Evolutionary conservation across 2,888 invertebrate genomes (phyloP).

Genomic region (Phoenoteleia sp.): DNA sequence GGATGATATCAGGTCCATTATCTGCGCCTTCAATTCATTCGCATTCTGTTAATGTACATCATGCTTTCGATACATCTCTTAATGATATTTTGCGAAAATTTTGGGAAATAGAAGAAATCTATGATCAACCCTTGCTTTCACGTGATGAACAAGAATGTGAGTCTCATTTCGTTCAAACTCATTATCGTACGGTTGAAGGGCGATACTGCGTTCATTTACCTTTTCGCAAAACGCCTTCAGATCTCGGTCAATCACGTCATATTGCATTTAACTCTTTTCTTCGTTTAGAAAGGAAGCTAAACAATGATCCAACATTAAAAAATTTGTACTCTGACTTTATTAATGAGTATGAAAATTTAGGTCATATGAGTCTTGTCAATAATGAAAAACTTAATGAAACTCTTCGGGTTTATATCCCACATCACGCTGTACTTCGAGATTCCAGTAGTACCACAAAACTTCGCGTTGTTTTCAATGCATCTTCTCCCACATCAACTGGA

Average conservation of each 20-base stretch:
- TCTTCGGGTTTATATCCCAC: neutral
- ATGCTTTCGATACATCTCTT: neutral
- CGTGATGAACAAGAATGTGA: slow-evolving; percentile 18
- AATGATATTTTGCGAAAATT: slow-evolving; percentile 16
- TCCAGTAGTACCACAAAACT: neutral
- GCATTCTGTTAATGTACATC: slow-evolving; percentile 9
- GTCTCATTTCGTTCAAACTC: neutral
- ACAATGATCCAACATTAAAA: neutral
- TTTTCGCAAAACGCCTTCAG: neutral
- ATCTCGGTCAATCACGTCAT: neutral
- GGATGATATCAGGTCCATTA: slow-evolving; percentile 34
- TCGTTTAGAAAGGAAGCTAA: neutral
- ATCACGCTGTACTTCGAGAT: neutral
- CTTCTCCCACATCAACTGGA: neutral
- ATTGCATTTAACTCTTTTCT: slow-evolving; percentile 2
- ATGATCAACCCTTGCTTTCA: neutral
- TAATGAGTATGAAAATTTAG: neutral
- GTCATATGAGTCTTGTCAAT: neutral
- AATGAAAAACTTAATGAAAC: neutral
- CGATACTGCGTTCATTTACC: neutral
- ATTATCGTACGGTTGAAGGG: neutral
- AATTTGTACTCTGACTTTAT: neutral
- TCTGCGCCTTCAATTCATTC: neutral
- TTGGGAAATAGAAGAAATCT: slow-evolving; percentile 30
- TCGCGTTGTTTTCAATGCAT: slow-evolving; percentile 1